Conservation (phyloP, 2,113 vertebrate species). For the Bos javanicus region DNA sequence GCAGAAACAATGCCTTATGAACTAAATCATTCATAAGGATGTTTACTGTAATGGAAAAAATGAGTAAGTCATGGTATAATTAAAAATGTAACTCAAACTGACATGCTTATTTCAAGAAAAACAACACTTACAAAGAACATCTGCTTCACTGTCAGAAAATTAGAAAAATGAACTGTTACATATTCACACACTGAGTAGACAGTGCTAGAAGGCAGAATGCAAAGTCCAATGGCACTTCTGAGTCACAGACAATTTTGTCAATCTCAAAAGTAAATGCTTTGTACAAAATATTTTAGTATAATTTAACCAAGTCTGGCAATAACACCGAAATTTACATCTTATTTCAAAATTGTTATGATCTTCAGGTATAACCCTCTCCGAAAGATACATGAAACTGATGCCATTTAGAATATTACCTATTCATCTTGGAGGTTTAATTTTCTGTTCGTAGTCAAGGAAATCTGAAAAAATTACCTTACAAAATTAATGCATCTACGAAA, state of each 20-base stretch:
- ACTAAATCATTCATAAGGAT: constrained; percentile 24
- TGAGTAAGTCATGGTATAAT: not conserved
- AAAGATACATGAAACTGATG: not conserved
- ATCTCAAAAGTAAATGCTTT: not conserved
- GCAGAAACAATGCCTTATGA: not conserved
- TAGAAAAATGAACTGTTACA: not conserved
- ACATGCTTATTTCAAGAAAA: constrained; percentile 35
- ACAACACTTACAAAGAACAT: constrained; percentile 7
- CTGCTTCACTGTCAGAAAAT: not conserved
- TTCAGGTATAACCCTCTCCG: not conserved
- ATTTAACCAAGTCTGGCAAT: not conserved
- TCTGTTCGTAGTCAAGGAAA: not conserved
- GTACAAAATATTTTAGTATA: not conserved
- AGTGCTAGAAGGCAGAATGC: not conserved
- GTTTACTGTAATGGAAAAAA: not conserved
- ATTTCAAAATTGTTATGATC: not conserved
- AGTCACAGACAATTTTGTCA: not conserved
- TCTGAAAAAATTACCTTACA: not conserved
- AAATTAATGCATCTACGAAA: constrained; percentile 6
- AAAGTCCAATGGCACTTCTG: not conserved
- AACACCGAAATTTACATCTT: not conserved
- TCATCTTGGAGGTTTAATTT: not conserved
- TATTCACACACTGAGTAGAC: not conserved
- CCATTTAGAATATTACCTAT: not conserved
- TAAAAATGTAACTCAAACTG: not conserved